A percentile compares a stretch with the other conserved stretches of the same genome.
phyloP scores from a whole-genome alignment of 1,140 invertebrate genomes.

The Drosophila obscura region DNA sequence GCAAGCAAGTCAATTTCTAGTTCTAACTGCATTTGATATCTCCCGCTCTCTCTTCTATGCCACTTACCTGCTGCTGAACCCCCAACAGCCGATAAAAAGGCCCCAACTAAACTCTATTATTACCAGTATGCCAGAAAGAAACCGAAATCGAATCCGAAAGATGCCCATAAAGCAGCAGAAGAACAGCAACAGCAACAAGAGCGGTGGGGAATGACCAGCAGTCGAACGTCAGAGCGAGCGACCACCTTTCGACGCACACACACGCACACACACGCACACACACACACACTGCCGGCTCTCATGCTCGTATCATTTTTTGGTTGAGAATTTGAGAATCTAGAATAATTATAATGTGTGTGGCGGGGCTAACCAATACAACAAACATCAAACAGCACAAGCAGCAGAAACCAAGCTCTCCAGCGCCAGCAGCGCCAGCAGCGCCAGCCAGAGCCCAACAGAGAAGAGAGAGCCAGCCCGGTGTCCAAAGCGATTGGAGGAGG shows the following conservation, averaged over 20 bases:
- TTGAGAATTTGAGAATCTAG: conserved; percentile 56
- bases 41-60: not conserved
- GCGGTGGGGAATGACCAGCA: conserved; percentile 30
- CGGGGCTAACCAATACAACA: conserved; percentile 33
- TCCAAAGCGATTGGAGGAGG: not conserved
- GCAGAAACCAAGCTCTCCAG: too few relatives aligned
- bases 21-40: conserved; percentile 34
- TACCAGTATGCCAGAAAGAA: conserved; percentile 16
- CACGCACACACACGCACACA: conserved; percentile 11
- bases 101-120: conserved; percentile 28
- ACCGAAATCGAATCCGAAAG: conserved; percentile 40
- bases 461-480: conserved; percentile 14
- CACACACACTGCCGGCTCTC: conserved; percentile 10
- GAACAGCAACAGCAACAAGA: conserved; percentile 26
- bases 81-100: conserved; percentile 2
- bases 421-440: too few relatives aligned
- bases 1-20: conserved; percentile 12
- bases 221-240: conserved; percentile 52
- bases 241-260: conserved; percentile 57
- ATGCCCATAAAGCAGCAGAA: conserved; percentile 30
- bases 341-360: conserved; percentile 72
- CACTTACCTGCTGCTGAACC: conserved; percentile 27
- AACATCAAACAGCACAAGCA: conserved; percentile 25
- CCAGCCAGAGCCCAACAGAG: not conserved
- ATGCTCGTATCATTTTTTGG: conserved; percentile 20